Percentiles rank a stretch among this genome's conserved stretches.
Evolutionary conservation across 2,888 invertebrate species (phyloP).

Genomic region (Ophonus ardosiacus): DNA sequence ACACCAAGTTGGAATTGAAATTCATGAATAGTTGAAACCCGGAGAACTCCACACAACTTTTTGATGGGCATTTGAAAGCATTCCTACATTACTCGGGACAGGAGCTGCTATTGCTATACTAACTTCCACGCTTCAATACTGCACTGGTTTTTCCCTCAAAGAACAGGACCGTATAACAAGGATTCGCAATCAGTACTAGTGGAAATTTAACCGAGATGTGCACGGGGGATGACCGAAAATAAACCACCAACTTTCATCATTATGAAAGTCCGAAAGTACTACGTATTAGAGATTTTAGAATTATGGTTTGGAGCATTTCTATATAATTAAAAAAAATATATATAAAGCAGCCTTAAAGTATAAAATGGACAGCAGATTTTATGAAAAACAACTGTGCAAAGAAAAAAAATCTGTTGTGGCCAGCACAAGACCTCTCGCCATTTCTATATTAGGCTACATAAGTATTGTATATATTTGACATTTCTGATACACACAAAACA

Average conservation of each 20-base stretch:
- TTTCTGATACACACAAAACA: too few relatives aligned
- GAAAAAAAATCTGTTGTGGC: too few relatives aligned
- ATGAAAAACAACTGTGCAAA: too few relatives aligned
- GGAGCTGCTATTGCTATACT: neutral
- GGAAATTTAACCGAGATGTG: neutral
- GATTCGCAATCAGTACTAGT: neutral
- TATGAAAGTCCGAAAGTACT: neutral
- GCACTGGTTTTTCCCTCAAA: neutral
- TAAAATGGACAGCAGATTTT: too few relatives aligned
- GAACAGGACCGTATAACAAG: neutral
- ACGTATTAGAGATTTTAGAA: neutral
- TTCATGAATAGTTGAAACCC: constrained; percentile 47
- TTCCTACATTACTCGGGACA: constrained; percentile 32
- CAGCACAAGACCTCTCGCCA: too few relatives aligned
- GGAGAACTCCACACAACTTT: constrained; percentile 43
- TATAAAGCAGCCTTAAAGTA: too few relatives aligned
- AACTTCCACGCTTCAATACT: constrained; percentile 26
- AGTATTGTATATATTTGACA: too few relatives aligned
- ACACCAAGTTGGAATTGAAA: constrained; percentile 51
- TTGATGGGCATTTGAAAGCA: constrained; percentile 53
- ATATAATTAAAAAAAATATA: too few relatives aligned
- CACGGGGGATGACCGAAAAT: too few relatives aligned
- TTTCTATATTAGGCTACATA: too few relatives aligned
- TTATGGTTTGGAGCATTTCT: neutral
- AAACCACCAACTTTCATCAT: neutral